These are phyloP conservation scores for Salticus scenicus DNA, from an alignment of 2,888 invertebrate genomes.

Conservation along the genomic window DNA sequence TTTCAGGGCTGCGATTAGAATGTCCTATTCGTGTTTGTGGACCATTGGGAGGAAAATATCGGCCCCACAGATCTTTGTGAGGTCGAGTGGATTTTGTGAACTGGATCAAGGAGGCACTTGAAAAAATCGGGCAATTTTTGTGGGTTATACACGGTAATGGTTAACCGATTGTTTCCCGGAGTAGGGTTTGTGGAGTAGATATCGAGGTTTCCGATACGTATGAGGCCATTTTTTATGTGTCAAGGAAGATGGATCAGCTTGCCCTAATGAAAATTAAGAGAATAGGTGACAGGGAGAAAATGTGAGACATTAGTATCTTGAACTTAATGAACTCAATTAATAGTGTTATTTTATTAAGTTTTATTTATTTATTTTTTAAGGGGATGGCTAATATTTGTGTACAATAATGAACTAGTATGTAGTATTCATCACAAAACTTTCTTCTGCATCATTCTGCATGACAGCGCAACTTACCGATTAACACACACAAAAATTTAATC, in stretches of 20 bases:
- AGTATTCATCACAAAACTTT: no score
- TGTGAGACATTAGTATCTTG: no score
- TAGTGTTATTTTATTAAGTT: no score
- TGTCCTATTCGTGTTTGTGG: not conserved
- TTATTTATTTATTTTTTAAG: no score
- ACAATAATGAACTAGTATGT: no score
- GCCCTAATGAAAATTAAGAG: no score
- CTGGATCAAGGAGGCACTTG: not conserved
- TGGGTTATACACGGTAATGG: not conserved
- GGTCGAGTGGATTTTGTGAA: not conserved
- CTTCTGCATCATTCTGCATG: no score
- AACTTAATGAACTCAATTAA: no score
- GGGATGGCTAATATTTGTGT: no score
- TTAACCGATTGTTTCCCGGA: not conserved
- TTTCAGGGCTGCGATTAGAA: not conserved
- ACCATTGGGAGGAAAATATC: not conserved
- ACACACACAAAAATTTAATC: no score
- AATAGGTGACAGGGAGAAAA: no score
- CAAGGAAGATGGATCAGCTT: not conserved
- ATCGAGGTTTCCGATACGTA: not conserved
- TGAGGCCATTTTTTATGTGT: not conserved
- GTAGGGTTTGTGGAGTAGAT: not conserved
- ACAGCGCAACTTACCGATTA: no score
- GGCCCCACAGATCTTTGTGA: not conserved
- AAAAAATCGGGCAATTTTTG: not conserved